These are phyloP conservation scores for Pogonophryne albipinna DNA, from an alignment of 2,797 vertebrate genomes.

Conservation along the genomic window DNA sequence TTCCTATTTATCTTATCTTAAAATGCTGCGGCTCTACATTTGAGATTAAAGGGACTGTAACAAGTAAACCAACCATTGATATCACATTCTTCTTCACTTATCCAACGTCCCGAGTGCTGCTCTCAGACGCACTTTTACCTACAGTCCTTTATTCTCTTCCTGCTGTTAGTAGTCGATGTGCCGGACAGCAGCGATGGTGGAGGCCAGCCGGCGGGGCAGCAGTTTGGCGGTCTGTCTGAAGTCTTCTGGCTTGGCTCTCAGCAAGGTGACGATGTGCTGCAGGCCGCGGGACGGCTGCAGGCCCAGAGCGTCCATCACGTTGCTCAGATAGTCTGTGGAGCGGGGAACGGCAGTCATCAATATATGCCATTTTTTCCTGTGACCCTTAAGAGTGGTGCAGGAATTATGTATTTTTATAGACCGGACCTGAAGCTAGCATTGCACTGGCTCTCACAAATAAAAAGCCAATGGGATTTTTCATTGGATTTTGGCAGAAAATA, in stretches of 20 bases:
- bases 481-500: too few species aligned
- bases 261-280: constrained; percentile 86
- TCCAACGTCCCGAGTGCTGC: neutral
- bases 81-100: constrained; percentile 34
- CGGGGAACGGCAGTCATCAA: neutral
- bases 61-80: constrained; percentile 18
- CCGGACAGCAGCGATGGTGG: constrained; percentile 88
- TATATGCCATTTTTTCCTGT: too few species aligned
- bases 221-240: constrained; percentile 89
- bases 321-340: constrained; percentile 93
- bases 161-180: constrained; percentile 84
- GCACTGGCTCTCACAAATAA: too few species aligned
- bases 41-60: constrained; percentile 15
- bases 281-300: constrained; percentile 92
- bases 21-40: neutral
- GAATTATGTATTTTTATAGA: too few species aligned
- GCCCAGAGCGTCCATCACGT: constrained; percentile 97
- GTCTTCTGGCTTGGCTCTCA: constrained; percentile 92
- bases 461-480: too few species aligned
- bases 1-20: neutral
- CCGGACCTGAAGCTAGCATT: too few species aligned
- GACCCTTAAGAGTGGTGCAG: too few species aligned
- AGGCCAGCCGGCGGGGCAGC: constrained; percentile 87
- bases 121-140: neutral
- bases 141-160: constrained; percentile 4